phyloP scores from a whole-genome alignment of 2,113 vertebrate genomes.

The Equus przewalskii region DNA sequence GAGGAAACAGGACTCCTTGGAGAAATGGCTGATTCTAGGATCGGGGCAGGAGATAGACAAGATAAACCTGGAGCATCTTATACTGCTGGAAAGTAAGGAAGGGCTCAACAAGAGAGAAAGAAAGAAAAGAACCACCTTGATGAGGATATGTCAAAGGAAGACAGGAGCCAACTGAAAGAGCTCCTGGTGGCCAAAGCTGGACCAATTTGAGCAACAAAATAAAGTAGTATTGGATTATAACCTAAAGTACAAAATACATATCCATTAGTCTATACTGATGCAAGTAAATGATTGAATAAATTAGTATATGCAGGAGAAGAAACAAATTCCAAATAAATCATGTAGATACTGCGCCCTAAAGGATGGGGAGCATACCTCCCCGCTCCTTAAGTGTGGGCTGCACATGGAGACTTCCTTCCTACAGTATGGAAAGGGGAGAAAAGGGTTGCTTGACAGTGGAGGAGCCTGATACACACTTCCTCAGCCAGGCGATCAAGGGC shows the following conservation, averaged over 20 bases:
- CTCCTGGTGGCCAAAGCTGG: neutral
- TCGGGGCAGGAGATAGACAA: neutral
- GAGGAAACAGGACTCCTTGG: neutral
- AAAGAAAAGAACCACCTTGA: too few relatives aligned
- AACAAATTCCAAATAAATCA: neutral
- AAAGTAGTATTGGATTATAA: neutral
- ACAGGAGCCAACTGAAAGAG: neutral
- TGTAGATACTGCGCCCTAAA: neutral
- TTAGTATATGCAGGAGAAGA: neutral
- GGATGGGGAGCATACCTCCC: too few relatives aligned
- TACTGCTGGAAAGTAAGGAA: neutral
- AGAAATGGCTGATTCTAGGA: neutral
- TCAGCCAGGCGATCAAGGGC: neutral
- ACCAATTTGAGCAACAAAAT: neutral
- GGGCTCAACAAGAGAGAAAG: neutral
- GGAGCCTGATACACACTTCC: neutral
- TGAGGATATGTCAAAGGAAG: neutral
- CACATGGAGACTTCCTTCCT: neutral
- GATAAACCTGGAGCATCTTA: neutral
- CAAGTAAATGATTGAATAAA: neutral
- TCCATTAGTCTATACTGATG: too few relatives aligned
- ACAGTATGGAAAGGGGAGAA: neutral
- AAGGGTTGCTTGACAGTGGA: rapidly evolving
- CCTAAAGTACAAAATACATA: neutral
- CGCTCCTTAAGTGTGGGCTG: neutral